These are phyloP conservation scores for Eustalomyia histrio DNA, from an alignment of 2,888 invertebrate species.

Conservation along the genomic window DNA sequence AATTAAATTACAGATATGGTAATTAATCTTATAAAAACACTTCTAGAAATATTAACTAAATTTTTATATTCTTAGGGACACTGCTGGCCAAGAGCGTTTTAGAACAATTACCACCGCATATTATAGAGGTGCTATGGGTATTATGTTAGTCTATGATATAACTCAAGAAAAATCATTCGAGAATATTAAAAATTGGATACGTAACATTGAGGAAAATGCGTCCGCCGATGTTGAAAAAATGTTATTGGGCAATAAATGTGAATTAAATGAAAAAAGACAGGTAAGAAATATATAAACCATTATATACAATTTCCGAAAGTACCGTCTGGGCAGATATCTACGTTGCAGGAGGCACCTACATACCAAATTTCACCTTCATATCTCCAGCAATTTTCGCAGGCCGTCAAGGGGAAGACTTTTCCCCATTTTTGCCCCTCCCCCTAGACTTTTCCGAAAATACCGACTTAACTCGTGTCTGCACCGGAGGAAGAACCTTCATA, in stretches of 20 bases:
- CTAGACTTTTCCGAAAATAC: no score
- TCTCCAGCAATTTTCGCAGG: no score
- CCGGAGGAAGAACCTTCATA: no score
- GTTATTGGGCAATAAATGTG: constrained; percentile 99
- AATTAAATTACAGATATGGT: constrained; percentile 99
- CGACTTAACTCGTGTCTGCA: no score
- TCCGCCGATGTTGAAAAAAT: constrained; percentile 99
- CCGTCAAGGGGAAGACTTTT: no score
- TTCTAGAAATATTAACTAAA: constrained; percentile 53
- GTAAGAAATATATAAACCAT: constrained; percentile 80
- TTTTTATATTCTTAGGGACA: constrained; percentile 88
- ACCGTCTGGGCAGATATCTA: no score
- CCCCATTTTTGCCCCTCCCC: no score
- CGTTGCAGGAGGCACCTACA: no score
- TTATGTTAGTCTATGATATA: constrained; percentile 99
- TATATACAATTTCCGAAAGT: no score
- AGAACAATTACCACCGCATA: constrained; percentile 99
- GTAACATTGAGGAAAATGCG: constrained; percentile 99
- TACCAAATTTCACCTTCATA: no score
- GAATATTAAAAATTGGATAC: constrained; percentile 99
- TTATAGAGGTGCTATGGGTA: constrained; percentile 99
- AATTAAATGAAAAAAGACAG: constrained; percentile 96
- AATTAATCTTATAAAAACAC: constrained; percentile 75
- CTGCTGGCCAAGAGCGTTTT: constrained; percentile 99
- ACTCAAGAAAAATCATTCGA: constrained; percentile 99